Conservation (phyloP, 35 echinoderm and acorn worm species). For the Nesometra sesokonis region DNA sequence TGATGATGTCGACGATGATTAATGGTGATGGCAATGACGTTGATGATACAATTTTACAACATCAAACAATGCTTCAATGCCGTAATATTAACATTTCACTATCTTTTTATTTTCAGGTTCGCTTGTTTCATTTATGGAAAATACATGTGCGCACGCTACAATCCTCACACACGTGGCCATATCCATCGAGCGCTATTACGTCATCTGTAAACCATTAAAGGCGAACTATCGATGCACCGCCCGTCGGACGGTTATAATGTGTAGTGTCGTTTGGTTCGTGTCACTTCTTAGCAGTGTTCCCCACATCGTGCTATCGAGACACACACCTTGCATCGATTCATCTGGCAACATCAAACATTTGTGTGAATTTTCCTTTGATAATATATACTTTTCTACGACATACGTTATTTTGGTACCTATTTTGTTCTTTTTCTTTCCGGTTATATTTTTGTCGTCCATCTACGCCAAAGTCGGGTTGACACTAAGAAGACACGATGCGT, state of each 20-base stretch:
- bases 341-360: slow-evolving; percentile 11
- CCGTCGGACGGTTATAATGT: slow-evolving; percentile 51
- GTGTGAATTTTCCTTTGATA: not conserved
- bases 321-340: slow-evolving; percentile 10
- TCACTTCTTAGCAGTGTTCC: slow-evolving; percentile 48
- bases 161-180: slow-evolving; percentile 72
- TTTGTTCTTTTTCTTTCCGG: slow-evolving; percentile 61
- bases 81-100: too few species aligned
- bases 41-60: too few species aligned
- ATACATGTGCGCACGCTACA: slow-evolving; percentile 54
- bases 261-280: slow-evolving; percentile 55
- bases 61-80: too few species aligned
- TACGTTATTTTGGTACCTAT: slow-evolving; percentile 49
- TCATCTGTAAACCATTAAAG: slow-evolving; percentile 81
- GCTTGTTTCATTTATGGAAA: slow-evolving; percentile 49
- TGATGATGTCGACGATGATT: too few species aligned
- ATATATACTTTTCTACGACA: not conserved
- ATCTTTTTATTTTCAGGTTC: slow-evolving; percentile 48
- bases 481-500: slow-evolving; percentile 45
- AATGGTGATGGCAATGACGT: too few species aligned
- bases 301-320: slow-evolving; percentile 11
- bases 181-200: slow-evolving; percentile 78
- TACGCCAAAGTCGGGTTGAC: slow-evolving; percentile 65
- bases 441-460: slow-evolving; percentile 38
- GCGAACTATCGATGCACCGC: slow-evolving; percentile 77